Percentiles rank a stretch among this genome's conserved stretches.
Evolutionary conservation across 1,140 invertebrate species (phyloP).

Genomic region (Drosophila subobscura): DNA sequence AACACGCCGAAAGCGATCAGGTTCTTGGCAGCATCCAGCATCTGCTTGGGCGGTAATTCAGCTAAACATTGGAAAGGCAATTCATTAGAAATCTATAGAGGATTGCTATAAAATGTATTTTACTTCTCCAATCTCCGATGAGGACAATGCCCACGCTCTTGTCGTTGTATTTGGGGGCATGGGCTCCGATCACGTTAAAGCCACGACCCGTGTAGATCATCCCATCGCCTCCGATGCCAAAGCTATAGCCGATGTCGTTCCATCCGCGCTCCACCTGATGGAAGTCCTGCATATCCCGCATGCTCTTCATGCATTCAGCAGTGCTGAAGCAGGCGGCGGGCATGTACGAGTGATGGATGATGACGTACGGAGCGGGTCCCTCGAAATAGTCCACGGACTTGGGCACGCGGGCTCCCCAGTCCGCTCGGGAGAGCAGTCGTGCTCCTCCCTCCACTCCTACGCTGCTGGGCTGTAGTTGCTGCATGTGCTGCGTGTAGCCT

Average conservation of each 20-base stretch:
- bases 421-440: slow-evolving; percentile 84
- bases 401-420: slow-evolving; percentile 87
- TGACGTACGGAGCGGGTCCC: slow-evolving; percentile 88
- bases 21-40: slow-evolving; percentile 86
- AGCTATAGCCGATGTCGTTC: slow-evolving; percentile 91
- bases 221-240: slow-evolving; percentile 91
- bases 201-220: slow-evolving; percentile 90
- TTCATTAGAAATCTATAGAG: neutral
- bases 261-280: slow-evolving; percentile 86
- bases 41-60: slow-evolving; percentile 85
- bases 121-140: slow-evolving; percentile 88
- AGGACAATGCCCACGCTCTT: slow-evolving; percentile 90
- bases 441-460: slow-evolving; percentile 18
- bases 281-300: slow-evolving; percentile 86
- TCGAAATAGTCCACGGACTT: slow-evolving; percentile 83
- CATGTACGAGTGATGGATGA: slow-evolving; percentile 90
- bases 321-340: slow-evolving; percentile 86
- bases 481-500: slow-evolving; percentile 77
- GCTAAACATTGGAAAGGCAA: slow-evolving; percentile 80
- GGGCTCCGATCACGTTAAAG: slow-evolving; percentile 89
- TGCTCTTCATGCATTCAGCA: slow-evolving; percentile 84
- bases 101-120: slow-evolving; percentile 20
- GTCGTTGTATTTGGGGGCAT: slow-evolving; percentile 88
- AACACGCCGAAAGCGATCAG: slow-evolving; percentile 87
- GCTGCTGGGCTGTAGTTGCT: slow-evolving; percentile 13